Base-by-base conservation (phyloP, 2,888 invertebrate genomes). In the Orthosia cruda region DNA sequence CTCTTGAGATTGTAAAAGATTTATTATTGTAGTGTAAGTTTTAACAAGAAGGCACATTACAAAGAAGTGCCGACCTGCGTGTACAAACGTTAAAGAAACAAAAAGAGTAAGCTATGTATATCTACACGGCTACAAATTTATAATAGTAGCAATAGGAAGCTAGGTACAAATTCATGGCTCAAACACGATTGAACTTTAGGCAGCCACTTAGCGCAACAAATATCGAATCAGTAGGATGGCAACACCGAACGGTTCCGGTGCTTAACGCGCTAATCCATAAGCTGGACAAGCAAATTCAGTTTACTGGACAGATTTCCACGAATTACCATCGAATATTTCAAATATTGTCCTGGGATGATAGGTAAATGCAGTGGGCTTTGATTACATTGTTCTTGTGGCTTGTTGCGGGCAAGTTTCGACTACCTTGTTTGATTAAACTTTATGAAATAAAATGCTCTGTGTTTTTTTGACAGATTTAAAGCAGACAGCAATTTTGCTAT, bases 131-230 rank as follows among this genome's bases (percentile, higher is more conserved):
- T 2, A 12, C 16, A 40, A 9, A 15, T 47, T n/a, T n/a, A 4
- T 20, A 54, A 18, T 4, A 18, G 11, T 23, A 52, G 18, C 9
- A 52, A 45, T 45, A 3, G 40, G 16, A 3, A 32, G 18, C 16
- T 52, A 15, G 52, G 40, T n/a, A 20, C 40, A 23, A 40, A 40
- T 40, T 40, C 9, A 13, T 49, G n/a, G 13, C 12, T 12, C 13
- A 7, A 15, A 61, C 49, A 20, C n/a, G 5, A 49, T 7, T 40
- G 50, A 26, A 47, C 40, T 57, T 3, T 7, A 45, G 55, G 47
- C n/a, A 15, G 23, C 20, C 62, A 63, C 55, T 68, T 57, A 76
- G n/a, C 45, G 15, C 32, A n/a, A 26, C 57, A 49, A 52, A 52
- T 32, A 70, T 54, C 26, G 45, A 20, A 54, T 32, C 57, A 23